These are phyloP conservation scores for Philonicus albiceps DNA, from an alignment of 2,888 invertebrate species.

Conservation along the genomic window DNA sequence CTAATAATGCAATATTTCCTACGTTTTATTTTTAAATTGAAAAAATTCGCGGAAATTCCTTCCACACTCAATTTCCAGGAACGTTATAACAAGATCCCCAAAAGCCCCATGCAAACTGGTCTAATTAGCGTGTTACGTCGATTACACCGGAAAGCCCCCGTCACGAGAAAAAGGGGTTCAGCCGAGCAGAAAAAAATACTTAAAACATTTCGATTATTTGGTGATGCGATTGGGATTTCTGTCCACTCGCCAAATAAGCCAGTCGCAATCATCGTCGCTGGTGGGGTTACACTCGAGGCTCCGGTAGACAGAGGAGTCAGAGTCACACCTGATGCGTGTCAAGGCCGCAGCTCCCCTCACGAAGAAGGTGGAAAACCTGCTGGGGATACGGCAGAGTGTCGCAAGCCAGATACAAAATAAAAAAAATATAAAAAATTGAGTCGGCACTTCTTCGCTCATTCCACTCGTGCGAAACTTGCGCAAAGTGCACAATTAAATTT, in stretches of 20 bases:
- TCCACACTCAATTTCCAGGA: background rate
- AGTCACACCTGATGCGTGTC: background rate
- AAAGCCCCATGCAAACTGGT: background rate
- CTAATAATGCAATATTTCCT: background rate
- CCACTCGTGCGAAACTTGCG: conserved; percentile 32
- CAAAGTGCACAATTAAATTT: conserved; percentile 39
- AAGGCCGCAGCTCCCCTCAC: background rate
- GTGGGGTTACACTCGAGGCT: background rate
- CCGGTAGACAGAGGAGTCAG: background rate
- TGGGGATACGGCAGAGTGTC: background rate
- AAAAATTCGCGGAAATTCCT: background rate
- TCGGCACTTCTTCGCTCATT: background rate
- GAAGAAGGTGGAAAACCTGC: background rate
- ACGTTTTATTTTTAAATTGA: background rate
- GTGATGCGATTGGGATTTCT: background rate
- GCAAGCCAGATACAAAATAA: background rate
- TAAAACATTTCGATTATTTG: background rate
- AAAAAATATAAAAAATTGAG: background rate
- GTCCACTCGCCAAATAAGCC: background rate
- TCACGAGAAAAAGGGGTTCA: background rate
- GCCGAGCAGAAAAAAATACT: background rate
- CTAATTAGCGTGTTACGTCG: background rate
- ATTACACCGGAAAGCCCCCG: background rate
- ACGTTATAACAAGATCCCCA: background rate
- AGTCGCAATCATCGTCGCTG: background rate